Evolutionary conservation across 2,113 vertebrate genomes (phyloP).

Genomic region (Pogonocichla stellata): DNA sequence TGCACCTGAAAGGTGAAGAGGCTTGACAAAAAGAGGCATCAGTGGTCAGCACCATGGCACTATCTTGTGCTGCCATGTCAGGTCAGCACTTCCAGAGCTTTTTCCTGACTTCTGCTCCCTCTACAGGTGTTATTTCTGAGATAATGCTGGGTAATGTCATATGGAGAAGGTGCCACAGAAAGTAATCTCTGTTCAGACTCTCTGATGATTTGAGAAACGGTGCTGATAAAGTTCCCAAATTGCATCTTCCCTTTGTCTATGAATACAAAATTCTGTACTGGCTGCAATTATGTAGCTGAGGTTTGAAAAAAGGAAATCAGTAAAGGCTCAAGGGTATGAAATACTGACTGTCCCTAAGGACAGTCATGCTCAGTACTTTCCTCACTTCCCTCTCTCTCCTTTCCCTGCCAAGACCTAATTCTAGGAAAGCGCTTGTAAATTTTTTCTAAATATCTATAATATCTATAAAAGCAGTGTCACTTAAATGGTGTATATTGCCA

Average conservation of each 20-base stretch:
- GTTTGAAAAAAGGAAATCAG: neutral
- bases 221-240: neutral
- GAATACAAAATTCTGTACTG: neutral
- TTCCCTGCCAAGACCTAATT: neutral
- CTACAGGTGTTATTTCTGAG: conserved; percentile 13
- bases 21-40: conserved; percentile 56
- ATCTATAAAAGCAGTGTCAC: neutral
- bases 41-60: conserved; percentile 12
- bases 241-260: neutral
- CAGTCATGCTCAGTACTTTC: neutral
- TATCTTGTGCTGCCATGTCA: neutral
- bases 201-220: neutral
- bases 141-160: neutral
- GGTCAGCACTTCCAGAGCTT: neutral
- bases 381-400: neutral
- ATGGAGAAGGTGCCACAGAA: neutral
- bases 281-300: neutral
- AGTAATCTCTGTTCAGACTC: neutral
- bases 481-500: neutral
- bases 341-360: neutral
- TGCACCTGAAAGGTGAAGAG: conserved; percentile 70
- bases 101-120: conserved; percentile 10
- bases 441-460: neutral
- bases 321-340: neutral
- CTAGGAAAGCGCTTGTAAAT: neutral